phyloP scores from a whole-genome alignment of 2,888 invertebrate genomes.

The Notocelia uddmanniana region DNA sequence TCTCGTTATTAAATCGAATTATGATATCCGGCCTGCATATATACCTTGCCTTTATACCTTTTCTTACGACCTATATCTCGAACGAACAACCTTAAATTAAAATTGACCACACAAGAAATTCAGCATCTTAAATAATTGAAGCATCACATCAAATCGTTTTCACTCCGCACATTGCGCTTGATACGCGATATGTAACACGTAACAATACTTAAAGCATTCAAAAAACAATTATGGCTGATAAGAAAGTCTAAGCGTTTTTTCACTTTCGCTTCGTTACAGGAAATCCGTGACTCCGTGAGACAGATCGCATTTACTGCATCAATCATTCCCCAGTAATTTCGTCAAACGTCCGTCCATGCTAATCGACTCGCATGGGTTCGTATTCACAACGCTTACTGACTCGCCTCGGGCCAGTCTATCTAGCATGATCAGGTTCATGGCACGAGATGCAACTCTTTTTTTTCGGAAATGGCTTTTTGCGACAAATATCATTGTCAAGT shows the following conservation, averaged over 20 bases:
- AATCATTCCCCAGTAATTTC: constrained; percentile 41
- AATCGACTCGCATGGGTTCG: constrained; percentile 21
- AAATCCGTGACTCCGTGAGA: constrained; percentile 46
- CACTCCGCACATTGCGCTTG: constrained; percentile 7
- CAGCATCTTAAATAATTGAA: neutral
- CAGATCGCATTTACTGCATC: constrained; percentile 23
- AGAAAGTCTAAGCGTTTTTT: constrained; percentile 41
- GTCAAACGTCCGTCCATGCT: constrained; percentile 35
- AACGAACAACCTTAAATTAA: too few relatives aligned
- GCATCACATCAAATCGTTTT: neutral
- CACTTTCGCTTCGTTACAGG: constrained; percentile 42
- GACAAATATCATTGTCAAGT: too few relatives aligned
- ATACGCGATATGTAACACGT: constrained; percentile 21
- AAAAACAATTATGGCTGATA: constrained; percentile 34
- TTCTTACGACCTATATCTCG: too few relatives aligned
- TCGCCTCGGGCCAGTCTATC: neutral
- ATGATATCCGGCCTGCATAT: too few relatives aligned
- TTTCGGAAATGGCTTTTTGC: too few relatives aligned
- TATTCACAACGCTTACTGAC: neutral
- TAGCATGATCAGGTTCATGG: too few relatives aligned
- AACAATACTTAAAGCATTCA: constrained; percentile 36
- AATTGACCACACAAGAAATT: too few relatives aligned
- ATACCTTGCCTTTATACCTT: too few relatives aligned
- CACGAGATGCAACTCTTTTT: too few relatives aligned
- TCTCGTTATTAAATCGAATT: too few relatives aligned